These are phyloP conservation scores for Acrocephalus kingi DNA, from an alignment of 2,113 vertebrate genomes.

Conservation along the genomic window DNA sequence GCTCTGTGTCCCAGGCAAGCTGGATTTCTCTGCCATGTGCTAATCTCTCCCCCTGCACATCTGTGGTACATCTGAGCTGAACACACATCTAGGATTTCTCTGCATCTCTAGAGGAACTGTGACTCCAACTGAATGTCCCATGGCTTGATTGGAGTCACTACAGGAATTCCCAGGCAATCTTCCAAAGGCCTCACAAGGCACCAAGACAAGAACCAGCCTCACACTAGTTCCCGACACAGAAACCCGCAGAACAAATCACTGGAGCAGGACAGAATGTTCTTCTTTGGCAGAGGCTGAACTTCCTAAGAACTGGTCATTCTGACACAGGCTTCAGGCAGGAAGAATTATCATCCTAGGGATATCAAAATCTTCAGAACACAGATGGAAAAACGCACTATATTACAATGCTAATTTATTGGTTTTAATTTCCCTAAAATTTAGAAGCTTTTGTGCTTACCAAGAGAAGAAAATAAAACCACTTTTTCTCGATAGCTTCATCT, in stretches of 20 bases:
- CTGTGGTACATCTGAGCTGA: background rate
- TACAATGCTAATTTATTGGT: background rate
- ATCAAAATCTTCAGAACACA: background rate
- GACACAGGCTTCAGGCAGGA: background rate
- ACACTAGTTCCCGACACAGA: background rate
- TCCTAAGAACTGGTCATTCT: background rate
- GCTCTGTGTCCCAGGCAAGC: background rate
- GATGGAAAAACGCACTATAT: background rate
- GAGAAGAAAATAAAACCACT: background rate
- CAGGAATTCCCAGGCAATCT: background rate
- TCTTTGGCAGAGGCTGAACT: background rate
- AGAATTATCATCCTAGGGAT: background rate
- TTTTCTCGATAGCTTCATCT: background rate
- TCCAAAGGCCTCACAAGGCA: background rate
- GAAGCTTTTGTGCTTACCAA: background rate
- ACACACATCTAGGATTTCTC: background rate
- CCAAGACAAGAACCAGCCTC: background rate
- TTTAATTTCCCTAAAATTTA: background rate
- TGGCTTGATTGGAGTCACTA: background rate
- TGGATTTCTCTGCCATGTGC: background rate
- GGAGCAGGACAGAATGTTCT: background rate
- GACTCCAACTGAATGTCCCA: background rate
- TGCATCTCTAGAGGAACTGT: background rate
- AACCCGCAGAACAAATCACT: background rate
- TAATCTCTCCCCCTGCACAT: background rate